Conservation (phyloP, 1,140 invertebrate species). For the Nasonia giraulti region DNA sequence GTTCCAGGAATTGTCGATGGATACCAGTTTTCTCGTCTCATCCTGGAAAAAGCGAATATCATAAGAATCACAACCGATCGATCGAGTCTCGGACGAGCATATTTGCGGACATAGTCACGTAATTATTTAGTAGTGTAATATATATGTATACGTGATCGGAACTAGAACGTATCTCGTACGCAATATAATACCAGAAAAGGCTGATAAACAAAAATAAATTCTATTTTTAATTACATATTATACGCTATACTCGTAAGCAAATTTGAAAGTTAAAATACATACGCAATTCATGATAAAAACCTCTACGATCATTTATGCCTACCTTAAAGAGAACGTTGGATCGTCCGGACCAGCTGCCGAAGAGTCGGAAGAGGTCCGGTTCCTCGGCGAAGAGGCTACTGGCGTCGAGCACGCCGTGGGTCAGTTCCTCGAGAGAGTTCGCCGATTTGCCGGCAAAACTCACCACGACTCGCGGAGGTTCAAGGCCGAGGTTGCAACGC, state of each 20-base stretch:
- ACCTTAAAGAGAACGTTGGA: conserved; percentile 76
- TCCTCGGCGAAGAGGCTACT: conserved; percentile 68
- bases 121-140: conserved; percentile 8
- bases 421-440: conserved; percentile 72
- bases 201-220: conserved; percentile 23
- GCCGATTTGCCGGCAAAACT: conserved; percentile 70
- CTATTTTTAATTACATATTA: conserved; percentile 12
- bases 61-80: background rate
- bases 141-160: background rate
- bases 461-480: conserved; percentile 76
- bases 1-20: conserved; percentile 60
- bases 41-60: conserved; percentile 57
- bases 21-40: conserved; percentile 57
- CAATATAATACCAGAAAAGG: conserved; percentile 1
- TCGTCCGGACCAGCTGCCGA: conserved; percentile 72
- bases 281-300: background rate
- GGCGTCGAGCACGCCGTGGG: conserved; percentile 70
- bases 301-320: background rate
- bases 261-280: background rate
- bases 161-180: background rate
- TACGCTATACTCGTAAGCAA: background rate
- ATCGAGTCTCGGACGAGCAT: too few species aligned
- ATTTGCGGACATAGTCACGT: background rate
- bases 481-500: conserved; percentile 79
- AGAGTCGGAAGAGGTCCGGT: conserved; percentile 73